Evolutionary conservation across 2,113 vertebrate species (phyloP).

Genomic region (Vicugna pacos): DNA sequence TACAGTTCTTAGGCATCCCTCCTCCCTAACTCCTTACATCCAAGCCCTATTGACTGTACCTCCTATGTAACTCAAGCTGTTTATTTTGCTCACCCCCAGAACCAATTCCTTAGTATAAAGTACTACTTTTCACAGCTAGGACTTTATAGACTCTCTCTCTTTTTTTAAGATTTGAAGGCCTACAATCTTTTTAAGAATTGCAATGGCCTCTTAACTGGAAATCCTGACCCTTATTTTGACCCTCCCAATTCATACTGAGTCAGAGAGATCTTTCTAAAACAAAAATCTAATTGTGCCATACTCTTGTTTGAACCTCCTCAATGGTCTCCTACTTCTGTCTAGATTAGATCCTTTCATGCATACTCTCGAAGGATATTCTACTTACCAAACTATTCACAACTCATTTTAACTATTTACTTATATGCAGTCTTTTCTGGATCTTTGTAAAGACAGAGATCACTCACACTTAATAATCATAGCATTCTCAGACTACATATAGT

Average conservation of each 20-base stretch:
- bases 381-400: background rate
- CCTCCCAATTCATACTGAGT: background rate
- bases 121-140: background rate
- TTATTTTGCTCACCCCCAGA: slow-evolving; percentile 9
- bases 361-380: background rate
- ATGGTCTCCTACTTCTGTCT: background rate
- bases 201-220: background rate
- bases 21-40: background rate
- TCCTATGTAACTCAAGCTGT: background rate
- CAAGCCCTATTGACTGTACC: background rate
- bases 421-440: background rate
- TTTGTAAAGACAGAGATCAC: background rate
- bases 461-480: background rate
- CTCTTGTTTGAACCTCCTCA: background rate
- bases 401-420: background rate
- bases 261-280: background rate
- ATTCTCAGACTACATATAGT: background rate
- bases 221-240: background rate
- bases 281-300: slow-evolving; percentile 22
- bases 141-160: background rate
- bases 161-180: background rate
- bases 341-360: background rate
- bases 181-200: slow-evolving; percentile 18
- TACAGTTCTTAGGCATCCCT: background rate
- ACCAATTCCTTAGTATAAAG: background rate